phyloP scores from a whole-genome alignment of 1,140 invertebrate species.

The Neoseiulus cucumeris region DNA sequence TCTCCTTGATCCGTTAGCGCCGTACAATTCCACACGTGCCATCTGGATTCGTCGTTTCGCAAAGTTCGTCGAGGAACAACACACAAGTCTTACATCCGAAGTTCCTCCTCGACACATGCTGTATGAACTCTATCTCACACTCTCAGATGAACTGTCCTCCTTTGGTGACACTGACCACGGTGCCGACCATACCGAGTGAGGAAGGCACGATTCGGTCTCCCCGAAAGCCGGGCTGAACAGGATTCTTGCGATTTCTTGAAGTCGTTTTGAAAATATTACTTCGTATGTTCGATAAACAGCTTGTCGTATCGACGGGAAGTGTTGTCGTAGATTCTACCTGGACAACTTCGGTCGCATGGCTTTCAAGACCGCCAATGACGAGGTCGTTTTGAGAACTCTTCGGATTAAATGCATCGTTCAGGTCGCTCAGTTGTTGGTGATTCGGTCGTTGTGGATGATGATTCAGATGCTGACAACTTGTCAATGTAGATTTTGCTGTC shows the following conservation, averaged over 20 bases:
- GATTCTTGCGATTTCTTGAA: background rate
- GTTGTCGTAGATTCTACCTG: background rate
- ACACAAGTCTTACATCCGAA: too few relatives aligned
- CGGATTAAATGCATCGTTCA: background rate
- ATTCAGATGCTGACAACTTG: background rate
- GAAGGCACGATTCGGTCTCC: background rate
- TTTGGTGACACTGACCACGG: constrained; percentile 8
- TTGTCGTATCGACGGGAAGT: background rate
- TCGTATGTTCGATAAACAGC: constrained; percentile 9
- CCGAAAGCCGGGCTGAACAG: constrained; percentile 3
- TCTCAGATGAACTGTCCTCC: constrained; percentile 3
- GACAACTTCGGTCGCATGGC: background rate
- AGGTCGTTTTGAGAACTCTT: background rate
- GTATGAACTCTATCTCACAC: background rate
- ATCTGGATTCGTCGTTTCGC: too few relatives aligned
- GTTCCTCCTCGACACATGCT: too few relatives aligned
- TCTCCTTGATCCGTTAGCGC: background rate
- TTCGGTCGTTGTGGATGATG: background rate
- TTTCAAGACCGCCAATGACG: background rate
- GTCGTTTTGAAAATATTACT: constrained; percentile 10
- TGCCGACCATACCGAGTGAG: background rate
- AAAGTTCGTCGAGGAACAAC: too few relatives aligned
- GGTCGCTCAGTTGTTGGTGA: background rate
- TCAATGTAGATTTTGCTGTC: background rate
- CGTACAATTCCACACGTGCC: background rate